Evolutionary conservation across 2,888 invertebrate genomes (phyloP).

Genomic region (Apodemia zela): DNA sequence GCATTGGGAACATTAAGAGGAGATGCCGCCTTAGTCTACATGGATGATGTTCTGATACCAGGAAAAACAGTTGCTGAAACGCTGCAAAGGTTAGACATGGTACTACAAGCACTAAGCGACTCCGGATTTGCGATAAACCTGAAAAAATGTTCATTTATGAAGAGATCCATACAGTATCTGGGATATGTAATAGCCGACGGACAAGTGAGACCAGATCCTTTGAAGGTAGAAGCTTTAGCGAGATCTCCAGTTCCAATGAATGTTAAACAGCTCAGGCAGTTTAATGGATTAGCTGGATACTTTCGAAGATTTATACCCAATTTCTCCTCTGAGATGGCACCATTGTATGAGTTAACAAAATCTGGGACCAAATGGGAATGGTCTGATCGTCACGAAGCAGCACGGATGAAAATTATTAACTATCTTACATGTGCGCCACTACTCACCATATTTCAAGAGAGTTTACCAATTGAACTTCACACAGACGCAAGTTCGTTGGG

Average conservation of each 20-base stretch:
- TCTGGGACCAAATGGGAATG: constrained; percentile 32
- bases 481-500: constrained; percentile 32
- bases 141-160: constrained; percentile 26
- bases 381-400: constrained; percentile 27
- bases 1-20: constrained; percentile 24
- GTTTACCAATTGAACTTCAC: constrained; percentile 30
- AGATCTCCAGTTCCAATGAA: background rate
- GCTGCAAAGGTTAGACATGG: constrained; percentile 19
- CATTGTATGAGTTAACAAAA: constrained; percentile 37
- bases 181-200: constrained; percentile 22
- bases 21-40: constrained; percentile 19
- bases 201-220: constrained; percentile 22
- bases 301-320: constrained; percentile 32
- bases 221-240: constrained; percentile 21
- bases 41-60: constrained; percentile 27
- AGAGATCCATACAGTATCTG: constrained; percentile 17
- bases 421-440: constrained; percentile 27
- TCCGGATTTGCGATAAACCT: constrained; percentile 26
- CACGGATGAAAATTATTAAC: constrained; percentile 23
- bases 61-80: constrained; percentile 17
- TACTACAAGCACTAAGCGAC: background rate
- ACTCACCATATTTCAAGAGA: constrained; percentile 30
- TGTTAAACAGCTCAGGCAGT: constrained; percentile 30
- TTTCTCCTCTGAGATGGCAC: constrained; percentile 30
- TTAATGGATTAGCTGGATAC: constrained; percentile 32